phyloP scores from a whole-genome alignment of 92 coral and sea anemone species.

The Diadumene lineata region DNA sequence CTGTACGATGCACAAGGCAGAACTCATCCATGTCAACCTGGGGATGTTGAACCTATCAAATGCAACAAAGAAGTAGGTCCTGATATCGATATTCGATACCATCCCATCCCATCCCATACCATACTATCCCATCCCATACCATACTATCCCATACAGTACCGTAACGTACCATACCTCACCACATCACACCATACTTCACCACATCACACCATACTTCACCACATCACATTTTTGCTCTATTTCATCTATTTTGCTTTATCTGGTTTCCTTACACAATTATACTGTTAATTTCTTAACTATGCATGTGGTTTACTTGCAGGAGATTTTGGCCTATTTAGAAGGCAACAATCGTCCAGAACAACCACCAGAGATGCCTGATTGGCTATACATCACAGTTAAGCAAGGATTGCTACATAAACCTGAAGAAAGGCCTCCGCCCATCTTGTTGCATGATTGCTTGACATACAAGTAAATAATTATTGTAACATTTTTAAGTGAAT shows the following conservation, averaged over 20 bases:
- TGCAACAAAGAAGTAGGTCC: conserved; percentile 14
- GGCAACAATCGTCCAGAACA: conserved; percentile 23
- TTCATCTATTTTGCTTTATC: too few species aligned
- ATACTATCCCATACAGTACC: too few species aligned
- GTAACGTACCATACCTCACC: too few species aligned
- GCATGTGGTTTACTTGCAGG: neutral
- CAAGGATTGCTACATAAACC: conserved; percentile 30
- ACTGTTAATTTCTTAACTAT: too few species aligned
- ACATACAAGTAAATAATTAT: conserved; percentile 1
- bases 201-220: too few species aligned
- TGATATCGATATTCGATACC: neutral
- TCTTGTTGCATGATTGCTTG: conserved; percentile 7
- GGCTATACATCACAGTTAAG: conserved; percentile 19
- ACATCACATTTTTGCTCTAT: too few species aligned
- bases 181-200: too few species aligned
- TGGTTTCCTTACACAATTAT: too few species aligned
- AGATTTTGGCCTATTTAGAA: conserved; percentile 18
- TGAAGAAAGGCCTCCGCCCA: conserved; percentile 27
- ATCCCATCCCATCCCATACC: neutral
- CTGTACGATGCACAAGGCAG: conserved; percentile 2
- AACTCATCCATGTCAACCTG: neutral
- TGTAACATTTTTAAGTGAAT: neutral
- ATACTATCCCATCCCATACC: too few species aligned
- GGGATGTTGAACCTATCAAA: conserved; percentile 10
- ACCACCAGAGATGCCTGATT: conserved; percentile 13